Evolutionary conservation across 1,140 invertebrate species (phyloP), one percentile per base, ranked within the genome.

Genomic region (Aphelenchoides fujianensis): DNA sequence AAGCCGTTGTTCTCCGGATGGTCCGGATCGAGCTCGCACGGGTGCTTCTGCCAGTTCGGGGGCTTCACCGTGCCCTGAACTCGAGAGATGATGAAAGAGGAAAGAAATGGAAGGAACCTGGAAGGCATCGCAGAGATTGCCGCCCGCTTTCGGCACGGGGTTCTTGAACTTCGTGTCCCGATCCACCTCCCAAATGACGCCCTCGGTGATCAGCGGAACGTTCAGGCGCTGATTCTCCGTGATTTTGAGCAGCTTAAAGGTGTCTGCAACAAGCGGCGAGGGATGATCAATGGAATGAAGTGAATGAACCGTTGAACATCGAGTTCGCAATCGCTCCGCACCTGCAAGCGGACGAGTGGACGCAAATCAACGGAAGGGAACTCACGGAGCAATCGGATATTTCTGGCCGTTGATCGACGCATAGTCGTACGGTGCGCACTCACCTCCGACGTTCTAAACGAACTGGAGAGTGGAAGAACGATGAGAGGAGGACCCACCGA

Each of bases 291-390:
- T 5, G 16, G 34, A 59, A 59, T 59, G 27, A 66, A 30, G 68
- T n/a, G 32, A 73, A 74, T 37, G 19, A 84, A 91, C 94, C 95
- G 87, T 91, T 98, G 80, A 98, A 98, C 27, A 97, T 85, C 7
- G 94, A 97, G 88, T 98, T 98, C 0, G 96, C 96, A 73, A 98
- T 98, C 3, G 96, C 95, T 23, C 96, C 96, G 88, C 96, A 98
- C 7, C 41, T 48, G 23, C 12, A 48, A 12, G 12, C 12, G 23
- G 12, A 23, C 23, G 41, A 48, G 12, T 48, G 12, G 23, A 48
- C 12, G 23, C 23, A 48, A 48, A 12, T 48, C 41, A 23, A 48
- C 12, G 23, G 12, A 48, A 48, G 23, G 12, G 12, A 23, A 48
- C 41, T 48, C 23, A 59, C 23, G 55, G 55, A 59, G 55, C 55